Percentiles rank a stretch among this genome's conserved stretches.
phyloP scores from a whole-genome alignment of 2,888 invertebrate genomes.

The Eupelmus urozonus region DNA sequence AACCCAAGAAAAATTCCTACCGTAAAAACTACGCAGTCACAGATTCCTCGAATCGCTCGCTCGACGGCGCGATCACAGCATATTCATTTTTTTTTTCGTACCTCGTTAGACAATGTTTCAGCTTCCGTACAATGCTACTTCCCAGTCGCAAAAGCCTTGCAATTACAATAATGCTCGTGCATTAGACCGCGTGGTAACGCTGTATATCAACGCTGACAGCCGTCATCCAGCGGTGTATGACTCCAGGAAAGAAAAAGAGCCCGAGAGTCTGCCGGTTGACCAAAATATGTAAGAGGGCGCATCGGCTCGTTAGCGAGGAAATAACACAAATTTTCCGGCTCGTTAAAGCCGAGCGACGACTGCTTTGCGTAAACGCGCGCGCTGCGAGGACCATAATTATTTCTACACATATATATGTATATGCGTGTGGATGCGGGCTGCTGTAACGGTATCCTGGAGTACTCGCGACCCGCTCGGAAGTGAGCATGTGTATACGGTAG shows the following conservation, averaged over 20 bases:
- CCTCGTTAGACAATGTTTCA: too few species aligned
- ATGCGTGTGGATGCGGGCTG: conserved; percentile 1
- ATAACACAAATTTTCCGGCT: conserved; percentile 42
- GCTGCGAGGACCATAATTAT: conserved; percentile 30
- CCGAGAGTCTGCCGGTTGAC: not conserved
- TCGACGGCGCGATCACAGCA: not conserved
- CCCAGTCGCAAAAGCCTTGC: not conserved
- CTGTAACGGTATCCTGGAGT: conserved; percentile 42
- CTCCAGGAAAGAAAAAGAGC: too few species aligned
- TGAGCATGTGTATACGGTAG: conserved; percentile 18
- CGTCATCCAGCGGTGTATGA: too few species aligned
- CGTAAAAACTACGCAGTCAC: too few species aligned
- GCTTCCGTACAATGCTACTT: not conserved
- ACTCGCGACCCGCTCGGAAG: conserved; percentile 18
- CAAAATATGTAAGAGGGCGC: conserved; percentile 38
- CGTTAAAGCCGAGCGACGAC: conserved; percentile 25
- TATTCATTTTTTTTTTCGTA: too few species aligned
- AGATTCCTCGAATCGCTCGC: too few species aligned
- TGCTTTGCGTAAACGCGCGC: not conserved
- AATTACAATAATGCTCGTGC: not conserved
- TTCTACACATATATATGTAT: conserved; percentile 5
- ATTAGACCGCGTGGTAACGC: not conserved
- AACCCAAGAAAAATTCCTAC: too few species aligned
- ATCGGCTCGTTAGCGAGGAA: conserved; percentile 40
- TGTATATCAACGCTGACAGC: not conserved